These are phyloP conservation scores for Stigmatopora nigra DNA, from an alignment of 2,113 vertebrate species.

Conservation along the genomic window DNA sequence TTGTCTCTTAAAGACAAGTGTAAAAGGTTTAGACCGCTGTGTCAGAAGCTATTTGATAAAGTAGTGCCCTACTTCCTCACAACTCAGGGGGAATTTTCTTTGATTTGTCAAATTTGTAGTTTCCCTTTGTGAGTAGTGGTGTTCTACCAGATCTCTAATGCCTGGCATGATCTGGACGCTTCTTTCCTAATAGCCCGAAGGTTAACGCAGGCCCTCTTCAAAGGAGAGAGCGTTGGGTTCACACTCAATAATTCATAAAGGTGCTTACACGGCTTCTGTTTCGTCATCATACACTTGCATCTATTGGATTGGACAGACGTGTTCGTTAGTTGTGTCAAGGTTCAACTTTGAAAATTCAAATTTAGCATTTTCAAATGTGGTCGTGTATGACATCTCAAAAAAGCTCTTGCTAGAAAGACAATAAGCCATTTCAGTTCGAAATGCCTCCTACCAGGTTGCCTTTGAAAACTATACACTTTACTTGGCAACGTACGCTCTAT, in stretches of 20 bases:
- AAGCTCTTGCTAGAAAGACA: too few relatives aligned
- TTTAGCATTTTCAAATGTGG: neutral
- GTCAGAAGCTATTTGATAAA: neutral
- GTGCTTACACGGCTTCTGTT: neutral
- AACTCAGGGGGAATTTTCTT: neutral
- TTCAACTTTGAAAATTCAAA: neutral
- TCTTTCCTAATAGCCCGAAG: neutral
- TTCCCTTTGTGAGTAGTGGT: neutral
- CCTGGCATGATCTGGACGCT: neutral
- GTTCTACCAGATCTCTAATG: too few relatives aligned
- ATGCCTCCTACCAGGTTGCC: too few relatives aligned
- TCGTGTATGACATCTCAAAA: neutral
- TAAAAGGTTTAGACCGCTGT: too few relatives aligned
- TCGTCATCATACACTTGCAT: neutral
- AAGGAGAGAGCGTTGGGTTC: neutral
- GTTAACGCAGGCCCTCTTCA: neutral
- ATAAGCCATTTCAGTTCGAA: too few relatives aligned
- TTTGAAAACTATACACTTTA: too few relatives aligned
- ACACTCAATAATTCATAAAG: constrained; percentile 8
- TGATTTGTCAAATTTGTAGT: neutral
- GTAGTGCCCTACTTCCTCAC: neutral
- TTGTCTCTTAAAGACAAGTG: too few relatives aligned
- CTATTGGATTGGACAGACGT: neutral
- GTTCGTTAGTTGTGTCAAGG: neutral
- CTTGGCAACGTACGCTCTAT: too few relatives aligned